Base-by-base conservation (phyloP, 2,888 invertebrate genomes). In the Congeria kusceri region DNA sequence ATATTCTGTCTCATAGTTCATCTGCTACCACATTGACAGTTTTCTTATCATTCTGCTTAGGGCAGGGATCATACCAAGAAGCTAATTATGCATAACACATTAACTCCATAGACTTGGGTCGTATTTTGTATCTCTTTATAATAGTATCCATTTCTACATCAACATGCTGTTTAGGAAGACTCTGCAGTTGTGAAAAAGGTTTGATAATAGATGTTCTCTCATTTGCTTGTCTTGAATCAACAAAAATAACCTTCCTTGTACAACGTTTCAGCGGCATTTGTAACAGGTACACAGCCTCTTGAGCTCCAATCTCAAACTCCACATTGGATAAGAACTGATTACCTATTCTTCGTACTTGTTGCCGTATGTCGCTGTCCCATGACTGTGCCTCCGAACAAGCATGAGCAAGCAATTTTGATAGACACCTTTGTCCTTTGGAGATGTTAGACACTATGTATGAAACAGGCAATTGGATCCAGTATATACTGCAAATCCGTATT, bases 281-380 rank as follows among this genome's bases (percentile, higher is more conserved):
- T 3, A 85, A 61, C 23, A 83, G 29, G 64, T 83, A 83, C 13
- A 63, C 74, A 27, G 83, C 83, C 68, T 85, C 79, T 53, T 83
- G 85, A 13, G 79, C 83, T 61, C 75, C 71, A n/a, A 83, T 68
- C 74, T 83, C 80, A n/a, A 83, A 65, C 74, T 83, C 80, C 20
- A 80, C 76, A 76, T 67, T 65, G 11, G 65, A 65, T 18, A 85
- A 46, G 57, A 80, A 85, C 53, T 69, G 39, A 62, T 84, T 82
- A 20, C 82, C 82, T 49, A 84, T 72, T 9, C 29, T 56, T 32
- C 77, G 49, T 0, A 85, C 85, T 66, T 85, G 83, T 25, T 81
- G 73, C 23, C 77, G 44, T 18, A 80, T 65, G 56, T 77, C 73
- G 49, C 47, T 66, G 20, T 77, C 65, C 11, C 7, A 11, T 32